phyloP scores from a whole-genome alignment of 2,888 invertebrate genomes.

The Teleogryllus oceanicus region DNA sequence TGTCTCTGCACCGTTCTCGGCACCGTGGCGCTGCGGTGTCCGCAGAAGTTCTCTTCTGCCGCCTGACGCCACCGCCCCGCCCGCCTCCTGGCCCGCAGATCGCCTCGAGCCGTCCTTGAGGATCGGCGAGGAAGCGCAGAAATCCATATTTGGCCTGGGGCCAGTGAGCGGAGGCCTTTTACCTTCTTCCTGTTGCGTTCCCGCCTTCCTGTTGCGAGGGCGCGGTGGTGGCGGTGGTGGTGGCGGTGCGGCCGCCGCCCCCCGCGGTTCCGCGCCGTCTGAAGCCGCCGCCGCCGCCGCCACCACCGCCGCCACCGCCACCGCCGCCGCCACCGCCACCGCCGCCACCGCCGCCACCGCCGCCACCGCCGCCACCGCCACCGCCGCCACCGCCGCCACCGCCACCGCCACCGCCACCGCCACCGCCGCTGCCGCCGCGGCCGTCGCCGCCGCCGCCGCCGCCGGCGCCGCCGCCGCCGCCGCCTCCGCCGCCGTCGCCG shows the following conservation, averaged over 20 bases:
- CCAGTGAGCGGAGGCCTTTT: background rate
- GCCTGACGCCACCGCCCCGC: background rate
- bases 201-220: background rate
- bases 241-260: too few species aligned
- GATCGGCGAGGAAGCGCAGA: background rate
- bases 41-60: background rate
- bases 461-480: background rate
- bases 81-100: too few species aligned
- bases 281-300: background rate
- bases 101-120: too few species aligned
- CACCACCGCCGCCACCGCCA: background rate
- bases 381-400: background rate
- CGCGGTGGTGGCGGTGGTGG: background rate
- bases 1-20: too few species aligned
- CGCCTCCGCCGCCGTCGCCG: background rate
- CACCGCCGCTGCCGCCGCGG: too few species aligned
- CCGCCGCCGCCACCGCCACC: background rate
- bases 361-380: background rate
- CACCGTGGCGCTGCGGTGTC: too few species aligned
- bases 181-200: background rate
- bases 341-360: background rate
- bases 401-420: background rate
- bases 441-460: background rate
- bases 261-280: background rate
- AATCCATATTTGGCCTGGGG: conserved; percentile 9